phyloP scores from a whole-genome alignment of 2,888 invertebrate species.

The Torymus tubicola region DNA sequence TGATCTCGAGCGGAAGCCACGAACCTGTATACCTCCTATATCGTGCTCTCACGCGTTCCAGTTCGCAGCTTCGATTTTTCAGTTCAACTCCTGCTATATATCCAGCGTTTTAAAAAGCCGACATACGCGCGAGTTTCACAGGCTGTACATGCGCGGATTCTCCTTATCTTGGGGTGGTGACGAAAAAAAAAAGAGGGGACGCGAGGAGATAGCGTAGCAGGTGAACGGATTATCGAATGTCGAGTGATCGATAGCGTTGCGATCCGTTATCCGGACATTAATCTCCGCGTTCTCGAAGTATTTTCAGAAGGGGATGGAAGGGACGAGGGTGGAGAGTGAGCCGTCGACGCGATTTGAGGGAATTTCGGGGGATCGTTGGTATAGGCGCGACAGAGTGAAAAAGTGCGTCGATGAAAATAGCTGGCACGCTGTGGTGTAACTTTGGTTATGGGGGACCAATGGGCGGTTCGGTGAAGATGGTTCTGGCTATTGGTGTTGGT shows the following conservation, averaged over 20 bases:
- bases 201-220: neutral
- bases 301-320: neutral
- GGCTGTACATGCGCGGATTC: neutral
- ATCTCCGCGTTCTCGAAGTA: neutral
- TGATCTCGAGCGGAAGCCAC: conserved; percentile 5
- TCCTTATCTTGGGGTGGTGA: neutral
- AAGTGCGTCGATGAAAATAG: no score
- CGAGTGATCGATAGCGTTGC: conserved; percentile 31
- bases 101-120: no score
- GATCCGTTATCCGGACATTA: conserved; percentile 15
- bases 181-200: neutral
- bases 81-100: neutral
- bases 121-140: neutral
- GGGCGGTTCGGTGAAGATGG: no score
- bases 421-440: no score
- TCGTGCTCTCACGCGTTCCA: neutral
- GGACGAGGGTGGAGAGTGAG: neutral
- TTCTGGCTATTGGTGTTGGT: no score
- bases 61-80: neutral
- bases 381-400: no score
- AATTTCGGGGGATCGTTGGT: no score
- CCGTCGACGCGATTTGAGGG: no score
- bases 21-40: conserved; percentile 17
- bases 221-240: conserved; percentile 17
- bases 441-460: no score